phyloP scores from a whole-genome alignment of 37 sponge, comb jelly and placozoan genomes.

The Agelas oroides region DNA sequence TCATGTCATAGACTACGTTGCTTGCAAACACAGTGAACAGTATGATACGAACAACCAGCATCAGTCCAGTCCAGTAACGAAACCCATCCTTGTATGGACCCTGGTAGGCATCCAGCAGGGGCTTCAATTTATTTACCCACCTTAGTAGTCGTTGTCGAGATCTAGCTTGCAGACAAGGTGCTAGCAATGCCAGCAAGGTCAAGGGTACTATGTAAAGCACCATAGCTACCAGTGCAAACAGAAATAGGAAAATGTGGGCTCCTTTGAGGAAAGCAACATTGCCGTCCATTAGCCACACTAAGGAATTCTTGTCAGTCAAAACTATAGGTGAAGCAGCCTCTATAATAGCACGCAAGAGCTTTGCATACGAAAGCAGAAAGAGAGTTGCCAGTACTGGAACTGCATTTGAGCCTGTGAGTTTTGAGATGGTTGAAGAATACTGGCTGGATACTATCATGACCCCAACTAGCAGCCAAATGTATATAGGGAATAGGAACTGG shows the following conservation, averaged over 20 bases:
- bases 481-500: too few species aligned
- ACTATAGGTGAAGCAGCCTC: background rate
- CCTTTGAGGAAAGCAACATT: background rate
- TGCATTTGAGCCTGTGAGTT: background rate
- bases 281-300: conserved; percentile 10
- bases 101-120: conserved; percentile 10
- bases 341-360: background rate
- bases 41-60: background rate
- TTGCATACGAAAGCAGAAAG: conserved; percentile 12
- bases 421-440: conserved; percentile 12
- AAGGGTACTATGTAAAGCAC: conserved; percentile 4
- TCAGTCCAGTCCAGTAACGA: background rate
- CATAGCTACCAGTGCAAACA: conserved; percentile 8
- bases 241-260: background rate
- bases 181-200: conserved; percentile 1
- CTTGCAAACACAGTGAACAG: background rate
- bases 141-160: background rate
- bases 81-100: conserved; percentile 1
- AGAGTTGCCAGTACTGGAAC: conserved; percentile 39
- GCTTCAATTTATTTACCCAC: conserved; percentile 1
- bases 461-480: background rate
- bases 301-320: background rate
- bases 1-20: too few species aligned
- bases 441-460: background rate
- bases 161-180: background rate